Percentiles rank a stretch among this genome's conserved stretches.
phyloP scores from a whole-genome alignment of 2,888 invertebrate species.

The Agonopterix arenella region DNA sequence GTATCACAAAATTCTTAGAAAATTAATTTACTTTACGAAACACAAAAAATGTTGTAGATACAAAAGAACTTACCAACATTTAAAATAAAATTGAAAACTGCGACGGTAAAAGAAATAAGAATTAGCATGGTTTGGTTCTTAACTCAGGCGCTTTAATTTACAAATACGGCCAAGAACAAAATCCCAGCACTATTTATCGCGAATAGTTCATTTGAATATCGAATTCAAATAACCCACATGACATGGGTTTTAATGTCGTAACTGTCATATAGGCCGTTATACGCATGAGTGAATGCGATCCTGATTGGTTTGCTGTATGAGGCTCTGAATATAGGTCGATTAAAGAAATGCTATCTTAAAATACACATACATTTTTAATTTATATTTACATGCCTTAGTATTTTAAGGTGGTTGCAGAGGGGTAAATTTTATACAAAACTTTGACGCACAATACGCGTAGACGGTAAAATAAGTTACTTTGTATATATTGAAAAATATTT shows the following conservation, averaged over 20 bases:
- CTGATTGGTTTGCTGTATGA: not conserved
- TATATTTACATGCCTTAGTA: too few species aligned
- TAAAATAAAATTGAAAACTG: not conserved
- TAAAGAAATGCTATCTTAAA: too few species aligned
- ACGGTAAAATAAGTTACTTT: too few species aligned
- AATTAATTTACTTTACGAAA: not conserved
- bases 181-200: conserved; percentile 17
- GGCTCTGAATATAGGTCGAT: too few species aligned
- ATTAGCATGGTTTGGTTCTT: not conserved
- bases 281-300: conserved; percentile 8
- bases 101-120: not conserved
- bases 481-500: too few species aligned
- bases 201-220: conserved; percentile 24
- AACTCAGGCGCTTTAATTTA: not conserved
- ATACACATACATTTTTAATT: too few species aligned
- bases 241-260: conserved; percentile 19
- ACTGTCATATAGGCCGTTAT: conserved; percentile 23
- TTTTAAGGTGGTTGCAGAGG: too few species aligned
- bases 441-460: too few species aligned
- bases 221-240: conserved; percentile 47
- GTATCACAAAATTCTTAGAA: too few species aligned
- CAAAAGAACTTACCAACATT: not conserved
- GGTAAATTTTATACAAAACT: too few species aligned
- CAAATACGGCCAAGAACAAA: conserved; percentile 10
- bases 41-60: not conserved